Evolutionary conservation across 2,797 vertebrate genomes (phyloP).

Genomic region (Megalops cyprinoides): DNA sequence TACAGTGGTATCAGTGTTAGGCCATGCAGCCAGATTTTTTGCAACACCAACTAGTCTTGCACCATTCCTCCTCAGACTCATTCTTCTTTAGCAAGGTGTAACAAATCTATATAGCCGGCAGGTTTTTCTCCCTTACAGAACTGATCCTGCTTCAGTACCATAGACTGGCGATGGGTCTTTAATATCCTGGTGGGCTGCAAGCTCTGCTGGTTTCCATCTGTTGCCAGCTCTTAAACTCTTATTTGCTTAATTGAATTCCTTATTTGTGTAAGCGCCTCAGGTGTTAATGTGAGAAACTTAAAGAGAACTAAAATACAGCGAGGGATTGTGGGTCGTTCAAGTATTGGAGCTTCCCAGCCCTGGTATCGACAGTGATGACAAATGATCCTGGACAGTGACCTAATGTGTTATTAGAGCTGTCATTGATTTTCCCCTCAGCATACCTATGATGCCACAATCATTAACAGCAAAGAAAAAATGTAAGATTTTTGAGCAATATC

Average conservation of each 20-base stretch:
- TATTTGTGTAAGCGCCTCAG: background rate
- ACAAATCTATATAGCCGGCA: background rate
- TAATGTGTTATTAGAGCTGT: too few relatives aligned
- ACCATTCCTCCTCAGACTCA: background rate
- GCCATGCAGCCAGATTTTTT: background rate
- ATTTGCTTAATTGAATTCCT: constrained; percentile 1
- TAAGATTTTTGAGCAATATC: too few relatives aligned
- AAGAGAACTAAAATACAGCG: constrained; percentile 9
- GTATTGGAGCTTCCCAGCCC: background rate
- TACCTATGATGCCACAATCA: too few relatives aligned
- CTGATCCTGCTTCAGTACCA: constrained; percentile 5
- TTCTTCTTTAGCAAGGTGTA: background rate
- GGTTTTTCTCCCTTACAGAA: background rate
- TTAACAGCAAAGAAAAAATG: too few relatives aligned
- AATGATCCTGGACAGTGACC: background rate
- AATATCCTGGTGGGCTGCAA: background rate
- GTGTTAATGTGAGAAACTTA: constrained; percentile 12
- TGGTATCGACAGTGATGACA: background rate
- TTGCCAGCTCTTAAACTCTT: background rate
- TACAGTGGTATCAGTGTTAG: background rate
- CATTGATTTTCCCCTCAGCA: too few relatives aligned
- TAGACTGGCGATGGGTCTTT: background rate
- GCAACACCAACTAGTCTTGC: too few relatives aligned
- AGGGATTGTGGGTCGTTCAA: background rate
- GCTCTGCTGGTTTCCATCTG: background rate